These are phyloP conservation scores for Venustaconcha ellipsiformis DNA, from an alignment of 1,140 invertebrate species.

Conservation along the genomic window DNA sequence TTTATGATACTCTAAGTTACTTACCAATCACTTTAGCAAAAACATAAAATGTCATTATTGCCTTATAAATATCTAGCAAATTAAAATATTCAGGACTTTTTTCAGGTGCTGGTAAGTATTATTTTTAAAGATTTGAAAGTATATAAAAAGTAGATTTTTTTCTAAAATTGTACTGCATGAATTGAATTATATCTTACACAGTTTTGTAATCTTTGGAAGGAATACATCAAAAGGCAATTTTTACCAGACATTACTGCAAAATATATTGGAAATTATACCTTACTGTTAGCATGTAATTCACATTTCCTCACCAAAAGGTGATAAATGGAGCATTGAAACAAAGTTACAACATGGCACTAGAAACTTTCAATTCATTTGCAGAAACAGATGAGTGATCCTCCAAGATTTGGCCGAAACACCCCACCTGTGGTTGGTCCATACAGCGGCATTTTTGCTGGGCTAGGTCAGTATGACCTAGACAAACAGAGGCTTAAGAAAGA, in stretches of 20 bases:
- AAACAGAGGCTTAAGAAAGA: slow-evolving; percentile 16
- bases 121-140: no score
- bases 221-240: neutral
- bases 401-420: slow-evolving; percentile 13
- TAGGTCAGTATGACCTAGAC: slow-evolving; percentile 21
- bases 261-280: neutral
- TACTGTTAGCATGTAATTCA: neutral
- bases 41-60: no score
- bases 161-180: no score
- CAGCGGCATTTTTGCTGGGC: slow-evolving; percentile 17
- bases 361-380: slow-evolving; percentile 5
- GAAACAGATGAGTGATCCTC: slow-evolving; percentile 19
- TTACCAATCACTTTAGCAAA: no score
- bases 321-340: neutral
- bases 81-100: no score
- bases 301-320: neutral
- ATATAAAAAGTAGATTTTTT: no score
- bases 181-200: no score
- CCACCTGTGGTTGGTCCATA: slow-evolving; percentile 18
- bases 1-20: no score
- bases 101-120: no score
- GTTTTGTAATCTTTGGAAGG: neutral
- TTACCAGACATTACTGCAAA: neutral
- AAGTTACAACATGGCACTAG: neutral
- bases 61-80: no score